phyloP scores from a whole-genome alignment of 1,140 invertebrate genomes.

The Brachionus plicatilis region DNA sequence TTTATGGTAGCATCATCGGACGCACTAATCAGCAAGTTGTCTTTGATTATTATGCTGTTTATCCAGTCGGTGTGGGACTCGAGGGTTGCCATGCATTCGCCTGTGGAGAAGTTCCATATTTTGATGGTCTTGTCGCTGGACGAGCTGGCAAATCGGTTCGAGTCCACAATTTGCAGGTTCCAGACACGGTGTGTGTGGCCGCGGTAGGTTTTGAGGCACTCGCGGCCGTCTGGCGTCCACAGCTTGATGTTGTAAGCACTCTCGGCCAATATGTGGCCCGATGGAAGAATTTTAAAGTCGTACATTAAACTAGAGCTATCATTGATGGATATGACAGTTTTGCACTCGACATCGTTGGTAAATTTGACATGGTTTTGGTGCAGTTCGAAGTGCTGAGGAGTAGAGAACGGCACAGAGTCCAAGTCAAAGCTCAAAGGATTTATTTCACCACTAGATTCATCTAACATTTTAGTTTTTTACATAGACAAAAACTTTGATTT shows the following conservation, averaged over 20 bases:
- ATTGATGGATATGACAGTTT: background rate
- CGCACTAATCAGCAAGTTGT: background rate
- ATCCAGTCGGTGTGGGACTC: background rate
- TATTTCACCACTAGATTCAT: background rate
- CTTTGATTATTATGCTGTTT: background rate
- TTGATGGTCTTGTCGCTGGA: slow-evolving; percentile 1
- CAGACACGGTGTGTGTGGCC: background rate
- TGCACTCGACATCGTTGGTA: background rate
- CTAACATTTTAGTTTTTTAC: background rate
- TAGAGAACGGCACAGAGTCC: background rate
- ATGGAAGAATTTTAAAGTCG: background rate
- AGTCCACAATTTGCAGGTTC: background rate
- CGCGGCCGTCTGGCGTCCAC: background rate
- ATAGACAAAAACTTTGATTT: background rate
- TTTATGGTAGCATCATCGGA: background rate
- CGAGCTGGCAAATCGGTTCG: background rate
- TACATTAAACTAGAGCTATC: background rate
- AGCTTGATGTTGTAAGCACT: background rate
- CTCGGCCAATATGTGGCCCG: background rate
- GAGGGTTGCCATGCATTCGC: background rate
- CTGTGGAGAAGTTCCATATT: slow-evolving; percentile 1
- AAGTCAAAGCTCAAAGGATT: background rate
- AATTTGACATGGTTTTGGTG: background rate
- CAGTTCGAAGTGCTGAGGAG: background rate
- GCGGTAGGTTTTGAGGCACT: background rate